These are phyloP conservation scores for Steinernema khuongi DNA, from an alignment of 1,140 invertebrate species.

Conservation along the genomic window DNA sequence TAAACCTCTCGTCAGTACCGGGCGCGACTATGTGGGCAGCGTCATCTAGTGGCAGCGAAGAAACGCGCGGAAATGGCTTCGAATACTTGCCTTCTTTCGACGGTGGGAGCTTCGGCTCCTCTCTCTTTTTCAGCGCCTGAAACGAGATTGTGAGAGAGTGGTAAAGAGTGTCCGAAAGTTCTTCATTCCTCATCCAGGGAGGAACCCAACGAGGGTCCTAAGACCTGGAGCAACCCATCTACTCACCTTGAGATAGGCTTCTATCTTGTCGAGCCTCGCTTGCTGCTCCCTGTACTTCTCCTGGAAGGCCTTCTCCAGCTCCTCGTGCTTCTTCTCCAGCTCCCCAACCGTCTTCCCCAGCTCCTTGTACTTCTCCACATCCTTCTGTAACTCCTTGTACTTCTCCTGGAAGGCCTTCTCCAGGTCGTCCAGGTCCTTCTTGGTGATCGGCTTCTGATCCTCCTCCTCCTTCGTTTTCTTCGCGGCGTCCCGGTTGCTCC, in stretches of 20 bases:
- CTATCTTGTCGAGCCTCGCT: not conserved
- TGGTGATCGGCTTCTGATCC: constrained; percentile 16
- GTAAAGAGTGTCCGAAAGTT: too few species aligned
- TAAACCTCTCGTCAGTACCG: not conserved
- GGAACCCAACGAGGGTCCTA: too few species aligned
- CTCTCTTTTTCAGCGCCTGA: not conserved
- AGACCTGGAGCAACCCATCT: too few species aligned
- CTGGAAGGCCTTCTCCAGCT: not conserved
- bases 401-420: not conserved
- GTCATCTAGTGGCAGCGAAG: not conserved
- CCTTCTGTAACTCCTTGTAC: not conserved
- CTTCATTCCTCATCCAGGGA: too few species aligned
- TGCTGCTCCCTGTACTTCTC: not conserved
- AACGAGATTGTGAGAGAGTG: too few species aligned
- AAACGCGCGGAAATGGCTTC: constrained; percentile 14
- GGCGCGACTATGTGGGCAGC: not conserved
- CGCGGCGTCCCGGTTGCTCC: constrained; percentile 27
- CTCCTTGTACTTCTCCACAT: not conserved
- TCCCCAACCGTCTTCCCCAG: too few species aligned
- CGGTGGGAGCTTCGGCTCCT: not conserved
- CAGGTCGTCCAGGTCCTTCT: not conserved
- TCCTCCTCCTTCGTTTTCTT: constrained; percentile 19
- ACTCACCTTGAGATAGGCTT: too few species aligned
- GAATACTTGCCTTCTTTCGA: not conserved
- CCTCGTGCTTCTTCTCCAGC: not conserved